These are phyloP conservation scores for Coryphaenoides rupestris DNA, from an alignment of 2,113 vertebrate species.

Conservation along the genomic window DNA sequence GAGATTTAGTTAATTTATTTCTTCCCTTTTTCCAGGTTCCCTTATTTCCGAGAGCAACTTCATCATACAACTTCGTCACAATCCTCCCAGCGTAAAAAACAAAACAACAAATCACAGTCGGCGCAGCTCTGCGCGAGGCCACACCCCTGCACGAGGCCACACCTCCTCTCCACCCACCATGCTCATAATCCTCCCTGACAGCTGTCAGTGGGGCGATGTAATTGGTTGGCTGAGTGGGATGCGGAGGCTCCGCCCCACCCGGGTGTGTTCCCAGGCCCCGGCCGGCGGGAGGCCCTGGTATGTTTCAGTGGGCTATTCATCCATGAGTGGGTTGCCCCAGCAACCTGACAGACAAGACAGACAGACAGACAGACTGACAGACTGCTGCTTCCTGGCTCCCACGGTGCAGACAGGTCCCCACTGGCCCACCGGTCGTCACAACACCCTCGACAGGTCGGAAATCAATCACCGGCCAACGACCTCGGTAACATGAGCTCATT, in stretches of 20 bases:
- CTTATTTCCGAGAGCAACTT: too few relatives aligned
- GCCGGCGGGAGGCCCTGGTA: background rate
- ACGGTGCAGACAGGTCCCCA: too few relatives aligned
- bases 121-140: background rate
- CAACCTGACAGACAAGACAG: background rate
- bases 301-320: background rate
- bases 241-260: background rate
- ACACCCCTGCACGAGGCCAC: background rate
- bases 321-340: background rate
- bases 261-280: background rate
- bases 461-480: too few relatives aligned
- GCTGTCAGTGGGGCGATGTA: background rate
- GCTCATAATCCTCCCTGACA: background rate
- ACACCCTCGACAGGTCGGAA: too few relatives aligned
- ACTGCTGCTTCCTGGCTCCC: too few relatives aligned
- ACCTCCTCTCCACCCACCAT: too few relatives aligned
- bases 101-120: background rate
- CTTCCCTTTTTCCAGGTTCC: too few relatives aligned
- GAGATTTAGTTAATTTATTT: too few relatives aligned
- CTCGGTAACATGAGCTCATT: too few relatives aligned
- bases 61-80: too few relatives aligned
- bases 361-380: background rate
- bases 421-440: too few relatives aligned
- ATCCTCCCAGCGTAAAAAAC: background rate
- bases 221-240: background rate